Evolutionary conservation across 2,888 invertebrate genomes (phyloP).

Genomic region (Heteromyza rotundicornis): DNA sequence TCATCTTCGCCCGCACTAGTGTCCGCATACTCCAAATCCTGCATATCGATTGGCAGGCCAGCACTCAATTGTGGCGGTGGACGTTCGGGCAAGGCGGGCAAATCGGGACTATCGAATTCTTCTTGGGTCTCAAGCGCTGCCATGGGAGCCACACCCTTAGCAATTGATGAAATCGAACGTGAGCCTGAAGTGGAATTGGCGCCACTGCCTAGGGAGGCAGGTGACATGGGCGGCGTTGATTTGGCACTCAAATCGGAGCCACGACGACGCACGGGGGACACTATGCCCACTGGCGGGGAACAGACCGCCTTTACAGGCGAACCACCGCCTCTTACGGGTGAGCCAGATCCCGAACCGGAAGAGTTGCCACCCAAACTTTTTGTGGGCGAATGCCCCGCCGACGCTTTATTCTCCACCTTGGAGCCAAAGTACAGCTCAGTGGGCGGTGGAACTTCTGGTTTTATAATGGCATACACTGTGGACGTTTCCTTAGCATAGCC

Average conservation of each 20-base stretch:
- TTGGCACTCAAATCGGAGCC: slow-evolving; percentile 44
- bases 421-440: slow-evolving; percentile 44
- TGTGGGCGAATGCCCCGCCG: slow-evolving; percentile 38
- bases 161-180: slow-evolving; percentile 39
- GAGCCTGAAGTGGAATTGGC: slow-evolving; percentile 30
- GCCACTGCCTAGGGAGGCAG: slow-evolving; percentile 34
- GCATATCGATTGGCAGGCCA: slow-evolving; percentile 61
- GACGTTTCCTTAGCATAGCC: slow-evolving; percentile 56
- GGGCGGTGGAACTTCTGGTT: slow-evolving; percentile 53
- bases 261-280: slow-evolving; percentile 51
- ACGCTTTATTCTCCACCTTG: not conserved
- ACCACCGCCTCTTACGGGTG: too few relatives aligned
- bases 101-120: slow-evolving; percentile 48
- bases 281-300: slow-evolving; percentile 55
- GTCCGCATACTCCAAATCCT: slow-evolving; percentile 68
- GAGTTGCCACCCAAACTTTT: slow-evolving; percentile 29
- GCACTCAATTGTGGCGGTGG: slow-evolving; percentile 48
- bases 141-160: slow-evolving; percentile 54
- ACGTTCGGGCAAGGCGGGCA: slow-evolving; percentile 46
- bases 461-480: slow-evolving; percentile 62
- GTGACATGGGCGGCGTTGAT: slow-evolving; percentile 50
- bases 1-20: slow-evolving; percentile 65
- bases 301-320: slow-evolving; percentile 35
- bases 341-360: slow-evolving; percentile 28
- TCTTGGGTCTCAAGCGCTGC: slow-evolving; percentile 56